Evolutionary conservation across 2,888 invertebrate species (phyloP).

Genomic region (Pseudolycoriella hygida): DNA sequence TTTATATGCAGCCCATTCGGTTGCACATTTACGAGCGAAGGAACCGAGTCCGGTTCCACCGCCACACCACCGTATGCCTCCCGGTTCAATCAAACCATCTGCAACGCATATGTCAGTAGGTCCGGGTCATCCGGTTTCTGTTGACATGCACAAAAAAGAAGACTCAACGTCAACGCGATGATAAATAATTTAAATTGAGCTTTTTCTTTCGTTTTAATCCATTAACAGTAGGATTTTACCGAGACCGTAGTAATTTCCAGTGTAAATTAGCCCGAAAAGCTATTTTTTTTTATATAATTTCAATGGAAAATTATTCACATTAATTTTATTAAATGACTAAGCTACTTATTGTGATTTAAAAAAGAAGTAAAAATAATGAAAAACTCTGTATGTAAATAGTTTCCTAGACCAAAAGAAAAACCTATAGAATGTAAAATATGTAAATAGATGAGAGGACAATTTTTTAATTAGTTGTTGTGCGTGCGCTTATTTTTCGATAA

Average conservation of each 20-base stretch:
- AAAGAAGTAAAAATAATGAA: too few relatives aligned
- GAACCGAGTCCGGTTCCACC: conserved; percentile 29
- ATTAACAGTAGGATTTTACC: too few relatives aligned
- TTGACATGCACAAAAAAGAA: conserved; percentile 19
- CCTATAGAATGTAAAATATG: conserved; percentile 7
- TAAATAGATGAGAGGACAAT: conserved; percentile 5
- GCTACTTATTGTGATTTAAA: conserved; percentile 1
- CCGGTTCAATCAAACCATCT: conserved; percentile 11
- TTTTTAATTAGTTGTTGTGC: conserved; percentile 10
- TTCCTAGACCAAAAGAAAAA: conserved; percentile 1
- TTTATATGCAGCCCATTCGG: conserved; percentile 44
- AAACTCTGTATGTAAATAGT: background rate
- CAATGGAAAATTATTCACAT: conserved; percentile 3
- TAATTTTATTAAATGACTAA: background rate
- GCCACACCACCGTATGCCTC: conserved; percentile 25
- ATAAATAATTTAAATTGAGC: conserved; percentile 12
- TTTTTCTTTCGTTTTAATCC: too few relatives aligned
- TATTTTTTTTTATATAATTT: conserved; percentile 6
- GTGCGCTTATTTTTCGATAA: conserved; percentile 12
- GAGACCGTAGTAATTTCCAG: too few relatives aligned
- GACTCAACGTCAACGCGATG: conserved; percentile 17
- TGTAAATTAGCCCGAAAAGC: too few relatives aligned
- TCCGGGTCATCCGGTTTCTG: conserved; percentile 12
- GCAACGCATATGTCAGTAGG: conserved; percentile 4
- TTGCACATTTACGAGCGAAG: conserved; percentile 25